Percentiles rank a stretch among this genome's conserved stretches.
These are phyloP conservation scores for Pyrgus malvae DNA, from an alignment of 2,888 invertebrate species.

Conservation along the genomic window DNA sequence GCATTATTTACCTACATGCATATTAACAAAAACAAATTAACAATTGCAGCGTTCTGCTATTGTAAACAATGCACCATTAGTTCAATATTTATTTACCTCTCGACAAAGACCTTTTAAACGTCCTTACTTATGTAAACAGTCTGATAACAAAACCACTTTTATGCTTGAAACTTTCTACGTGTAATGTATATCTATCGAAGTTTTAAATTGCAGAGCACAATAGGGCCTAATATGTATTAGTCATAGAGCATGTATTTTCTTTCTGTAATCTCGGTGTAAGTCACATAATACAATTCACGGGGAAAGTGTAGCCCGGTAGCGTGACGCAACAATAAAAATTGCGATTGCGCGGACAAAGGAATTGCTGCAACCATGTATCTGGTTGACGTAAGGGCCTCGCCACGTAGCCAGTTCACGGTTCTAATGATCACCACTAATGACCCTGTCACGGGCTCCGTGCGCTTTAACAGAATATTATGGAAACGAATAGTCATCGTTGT, in stretches of 20 bases:
- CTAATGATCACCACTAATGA: slow-evolving; percentile 50
- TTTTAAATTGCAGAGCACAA: slow-evolving; percentile 28
- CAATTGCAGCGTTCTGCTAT: slow-evolving; percentile 7
- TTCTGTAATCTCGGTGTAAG: slow-evolving; percentile 54
- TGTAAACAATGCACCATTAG: slow-evolving; percentile 34
- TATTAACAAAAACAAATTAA: slow-evolving; percentile 25
- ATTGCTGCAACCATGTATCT: slow-evolving; percentile 58
- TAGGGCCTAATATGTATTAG: slow-evolving; percentile 44
- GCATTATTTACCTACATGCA: slow-evolving; percentile 26
- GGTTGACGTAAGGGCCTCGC: slow-evolving; percentile 59
- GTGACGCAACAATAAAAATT: slow-evolving; percentile 78
- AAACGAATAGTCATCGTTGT: slow-evolving; percentile 7
- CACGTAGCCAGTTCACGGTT: slow-evolving; percentile 49
- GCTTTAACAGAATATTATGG: slow-evolving; percentile 13
- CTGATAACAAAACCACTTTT: slow-evolving; percentile 38
- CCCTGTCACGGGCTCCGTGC: slow-evolving; percentile 32
- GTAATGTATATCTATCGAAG: slow-evolving; percentile 16
- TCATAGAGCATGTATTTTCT: slow-evolving; percentile 57
- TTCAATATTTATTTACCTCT: slow-evolving; percentile 27
- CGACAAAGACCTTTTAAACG: neutral
- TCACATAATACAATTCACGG: slow-evolving; percentile 65
- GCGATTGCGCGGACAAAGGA: slow-evolving; percentile 73
- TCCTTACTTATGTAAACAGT: neutral
- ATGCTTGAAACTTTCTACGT: slow-evolving; percentile 46
- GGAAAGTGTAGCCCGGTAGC: slow-evolving; percentile 68